Percentiles rank a stretch among this genome's conserved stretches.
Conservation (phyloP, 2,113 vertebrate species). For the Tympanuchus pallidicinctus region DNA sequence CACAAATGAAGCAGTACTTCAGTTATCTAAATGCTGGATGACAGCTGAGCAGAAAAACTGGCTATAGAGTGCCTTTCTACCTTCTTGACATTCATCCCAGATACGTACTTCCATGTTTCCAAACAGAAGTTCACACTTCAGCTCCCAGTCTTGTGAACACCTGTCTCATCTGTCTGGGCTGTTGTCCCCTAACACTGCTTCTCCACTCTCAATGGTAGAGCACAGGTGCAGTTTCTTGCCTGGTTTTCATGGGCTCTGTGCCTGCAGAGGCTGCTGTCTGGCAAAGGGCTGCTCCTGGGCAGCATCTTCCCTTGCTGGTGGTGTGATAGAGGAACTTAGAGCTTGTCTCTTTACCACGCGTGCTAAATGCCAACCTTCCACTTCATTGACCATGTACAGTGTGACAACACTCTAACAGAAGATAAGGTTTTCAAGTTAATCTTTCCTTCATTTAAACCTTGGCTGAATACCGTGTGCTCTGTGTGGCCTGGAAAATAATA, state of each 20-base stretch:
- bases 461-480: background rate
- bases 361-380: background rate
- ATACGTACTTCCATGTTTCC: background rate
- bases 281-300: background rate
- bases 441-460: background rate
- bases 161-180: background rate
- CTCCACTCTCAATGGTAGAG: background rate
- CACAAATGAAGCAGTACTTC: background rate
- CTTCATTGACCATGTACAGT: background rate
- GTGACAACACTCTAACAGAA: background rate
- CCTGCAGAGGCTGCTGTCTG: background rate
- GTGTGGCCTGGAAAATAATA: background rate
- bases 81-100: background rate
- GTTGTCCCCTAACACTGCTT: background rate
- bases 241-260: rapidly evolving
- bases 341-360: background rate
- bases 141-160: background rate
- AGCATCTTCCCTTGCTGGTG: background rate
- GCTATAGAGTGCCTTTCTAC: background rate
- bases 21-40: background rate
- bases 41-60: background rate
- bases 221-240: rapidly evolving
- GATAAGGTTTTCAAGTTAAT: background rate
- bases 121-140: background rate
- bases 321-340: background rate